phyloP scores from a whole-genome alignment of 2,113 vertebrate species.

The Abramis brama region DNA sequence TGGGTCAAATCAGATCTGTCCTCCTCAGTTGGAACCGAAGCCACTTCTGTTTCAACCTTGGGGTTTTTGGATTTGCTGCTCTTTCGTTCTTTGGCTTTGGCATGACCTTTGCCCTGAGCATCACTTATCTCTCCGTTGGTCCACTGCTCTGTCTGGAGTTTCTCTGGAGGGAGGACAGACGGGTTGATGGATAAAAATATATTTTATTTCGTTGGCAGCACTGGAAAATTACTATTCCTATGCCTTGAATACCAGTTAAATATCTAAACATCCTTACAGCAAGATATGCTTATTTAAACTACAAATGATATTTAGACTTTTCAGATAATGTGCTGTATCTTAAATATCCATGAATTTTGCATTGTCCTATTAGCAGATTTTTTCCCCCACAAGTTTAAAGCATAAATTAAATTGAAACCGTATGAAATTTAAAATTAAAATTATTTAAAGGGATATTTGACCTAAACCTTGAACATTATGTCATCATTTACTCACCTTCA shows the following conservation, averaged over 20 bases:
- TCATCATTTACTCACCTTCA: neutral
- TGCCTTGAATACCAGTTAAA: neutral
- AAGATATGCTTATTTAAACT: neutral
- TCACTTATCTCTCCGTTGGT: conserved; percentile 47
- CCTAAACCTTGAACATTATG: neutral
- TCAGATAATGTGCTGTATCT: neutral
- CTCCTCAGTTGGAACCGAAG: neutral
- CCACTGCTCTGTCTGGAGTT: conserved; percentile 57
- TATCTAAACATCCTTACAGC: neutral
- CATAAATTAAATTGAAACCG: neutral
- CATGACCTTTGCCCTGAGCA: conserved; percentile 43
- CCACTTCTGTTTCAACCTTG: conserved; percentile 28
- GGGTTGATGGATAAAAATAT: conserved; percentile 14
- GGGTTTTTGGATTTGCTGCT: conserved; percentile 36
- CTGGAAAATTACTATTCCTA: neutral
- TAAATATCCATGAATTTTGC: neutral
- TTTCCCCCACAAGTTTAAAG: neutral
- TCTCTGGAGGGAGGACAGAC: conserved; percentile 65
- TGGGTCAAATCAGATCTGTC: too few species aligned
- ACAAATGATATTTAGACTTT: neutral
- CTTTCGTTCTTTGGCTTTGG: conserved; percentile 48
- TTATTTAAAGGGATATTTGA: neutral
- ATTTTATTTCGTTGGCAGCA: neutral
- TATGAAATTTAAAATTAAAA: neutral
- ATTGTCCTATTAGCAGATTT: neutral